These are phyloP conservation scores for Enteromius thamalakanensis DNA, from an alignment of 2,797 vertebrate genomes.

Conservation along the genomic window DNA sequence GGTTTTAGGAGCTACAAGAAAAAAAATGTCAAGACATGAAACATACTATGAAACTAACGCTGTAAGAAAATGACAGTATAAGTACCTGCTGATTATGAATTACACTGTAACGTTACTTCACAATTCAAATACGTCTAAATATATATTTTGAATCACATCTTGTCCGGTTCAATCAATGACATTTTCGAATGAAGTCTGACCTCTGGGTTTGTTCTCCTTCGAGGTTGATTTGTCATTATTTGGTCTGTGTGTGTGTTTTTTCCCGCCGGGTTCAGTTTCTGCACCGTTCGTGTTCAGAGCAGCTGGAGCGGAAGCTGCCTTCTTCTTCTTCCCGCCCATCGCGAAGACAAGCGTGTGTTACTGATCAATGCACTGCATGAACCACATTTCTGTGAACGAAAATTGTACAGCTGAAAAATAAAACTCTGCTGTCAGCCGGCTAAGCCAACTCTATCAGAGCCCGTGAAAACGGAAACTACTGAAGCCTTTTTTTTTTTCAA, in stretches of 20 bases:
- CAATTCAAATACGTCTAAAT: neutral
- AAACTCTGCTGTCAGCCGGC: neutral
- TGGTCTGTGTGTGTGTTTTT: slow-evolving; percentile 63
- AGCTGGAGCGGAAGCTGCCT: slow-evolving; percentile 51
- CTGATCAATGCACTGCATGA: neutral
- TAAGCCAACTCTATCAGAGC: neutral
- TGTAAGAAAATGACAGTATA: no score
- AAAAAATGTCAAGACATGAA: neutral
- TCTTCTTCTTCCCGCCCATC: slow-evolving; percentile 85
- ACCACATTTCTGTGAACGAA: neutral
- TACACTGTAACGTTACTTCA: neutral
- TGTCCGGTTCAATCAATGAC: neutral
- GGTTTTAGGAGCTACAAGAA: slow-evolving; percentile 86
- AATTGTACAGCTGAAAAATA: neutral
- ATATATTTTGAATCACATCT: neutral
- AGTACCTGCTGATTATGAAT: neutral
- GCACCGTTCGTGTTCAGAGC: slow-evolving; percentile 63
- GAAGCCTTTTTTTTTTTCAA: slow-evolving; percentile 20
- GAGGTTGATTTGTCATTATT: slow-evolving; percentile 65
- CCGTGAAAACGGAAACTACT: neutral
- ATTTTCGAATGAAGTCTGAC: slow-evolving; percentile 52
- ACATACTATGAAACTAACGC: neutral
- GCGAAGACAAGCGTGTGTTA: neutral
- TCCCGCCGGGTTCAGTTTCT: slow-evolving; percentile 59
- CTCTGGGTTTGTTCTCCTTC: slow-evolving; percentile 79